Conservation (phyloP, 2,113 vertebrate species). For the Ornithorhynchus anatinus region DNA sequence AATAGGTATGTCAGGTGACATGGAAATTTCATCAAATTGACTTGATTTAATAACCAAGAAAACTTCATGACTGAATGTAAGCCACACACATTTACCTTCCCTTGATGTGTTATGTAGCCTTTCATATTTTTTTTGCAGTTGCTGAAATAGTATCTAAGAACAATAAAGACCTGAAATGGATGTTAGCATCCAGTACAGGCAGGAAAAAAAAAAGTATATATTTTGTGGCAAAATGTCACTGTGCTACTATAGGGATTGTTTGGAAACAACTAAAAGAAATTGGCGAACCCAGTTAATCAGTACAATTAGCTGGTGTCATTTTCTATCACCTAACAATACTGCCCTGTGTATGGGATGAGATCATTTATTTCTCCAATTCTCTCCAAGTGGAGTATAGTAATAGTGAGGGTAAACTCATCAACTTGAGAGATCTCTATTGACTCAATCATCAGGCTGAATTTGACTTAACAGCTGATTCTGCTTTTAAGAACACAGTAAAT, state of each 20-base stretch:
- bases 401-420: slow-evolving; percentile 8
- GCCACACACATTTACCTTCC: no score
- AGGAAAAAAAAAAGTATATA: neutral
- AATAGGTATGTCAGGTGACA: no score
- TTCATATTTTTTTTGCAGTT: no score
- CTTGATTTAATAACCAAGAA: no score
- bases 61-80: no score
- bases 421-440: slow-evolving; percentile 38
- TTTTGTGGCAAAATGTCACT: slow-evolving; percentile 13
- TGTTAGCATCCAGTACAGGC: no score
- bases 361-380: slow-evolving; percentile 24
- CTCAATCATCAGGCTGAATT: slow-evolving; percentile 35
- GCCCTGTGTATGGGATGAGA: slow-evolving; percentile 30
- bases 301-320: slow-evolving; percentile 2
- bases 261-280: slow-evolving; percentile 20
- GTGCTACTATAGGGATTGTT: slow-evolving; percentile 9
- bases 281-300: neutral
- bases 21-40: no score
- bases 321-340: slow-evolving; percentile 23
- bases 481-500: slow-evolving; percentile 58
- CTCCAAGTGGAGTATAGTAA: slow-evolving; percentile 15
- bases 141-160: no score
- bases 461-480: slow-evolving; percentile 59
- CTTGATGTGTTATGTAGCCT: no score
- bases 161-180: no score